These are phyloP conservation scores for Speoplatyrhinus poulsoni DNA, from an alignment of 2,113 vertebrate species.

Conservation along the genomic window DNA sequence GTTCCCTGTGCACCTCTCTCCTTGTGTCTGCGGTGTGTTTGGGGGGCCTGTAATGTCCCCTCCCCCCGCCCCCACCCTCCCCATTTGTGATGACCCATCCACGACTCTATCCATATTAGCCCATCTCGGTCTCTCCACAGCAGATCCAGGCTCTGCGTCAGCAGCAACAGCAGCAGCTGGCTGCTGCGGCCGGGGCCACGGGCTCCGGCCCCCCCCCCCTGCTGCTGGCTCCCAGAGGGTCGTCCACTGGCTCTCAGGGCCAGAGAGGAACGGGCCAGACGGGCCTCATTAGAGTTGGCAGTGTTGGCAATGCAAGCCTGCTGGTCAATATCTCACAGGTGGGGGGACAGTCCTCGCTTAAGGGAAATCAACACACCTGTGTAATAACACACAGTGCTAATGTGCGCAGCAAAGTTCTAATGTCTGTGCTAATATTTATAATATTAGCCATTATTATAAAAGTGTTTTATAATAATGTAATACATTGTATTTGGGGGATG, in stretches of 20 bases:
- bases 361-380: not conserved
- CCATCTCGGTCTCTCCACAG: slow-evolving; percentile 83
- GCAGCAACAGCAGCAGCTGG: slow-evolving; percentile 89
- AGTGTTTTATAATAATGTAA: too few species aligned
- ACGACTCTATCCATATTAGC: slow-evolving; percentile 64
- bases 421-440: too few species aligned
- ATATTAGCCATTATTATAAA: too few species aligned
- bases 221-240: slow-evolving; percentile 87
- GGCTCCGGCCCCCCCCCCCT: slow-evolving; percentile 85
- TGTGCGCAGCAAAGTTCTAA: too few species aligned
- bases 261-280: slow-evolving; percentile 88
- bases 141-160: slow-evolving; percentile 92
- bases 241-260: slow-evolving; percentile 75
- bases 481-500: too few species aligned
- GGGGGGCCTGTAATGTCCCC: slow-evolving; percentile 30
- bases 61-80: slow-evolving; percentile 26
- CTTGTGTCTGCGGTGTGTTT: slow-evolving; percentile 5
- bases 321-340: slow-evolving; percentile 65
- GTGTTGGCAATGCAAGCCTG: slow-evolving; percentile 41
- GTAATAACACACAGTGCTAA: not conserved
- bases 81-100: slow-evolving; percentile 21
- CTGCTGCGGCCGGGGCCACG: slow-evolving; percentile 76
- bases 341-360: not conserved
- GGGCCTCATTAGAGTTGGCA: slow-evolving; percentile 76
- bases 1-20: not conserved